These are phyloP conservation scores for Saguinus oedipus DNA, from an alignment of 2,797 vertebrate species.

Conservation along the genomic window DNA sequence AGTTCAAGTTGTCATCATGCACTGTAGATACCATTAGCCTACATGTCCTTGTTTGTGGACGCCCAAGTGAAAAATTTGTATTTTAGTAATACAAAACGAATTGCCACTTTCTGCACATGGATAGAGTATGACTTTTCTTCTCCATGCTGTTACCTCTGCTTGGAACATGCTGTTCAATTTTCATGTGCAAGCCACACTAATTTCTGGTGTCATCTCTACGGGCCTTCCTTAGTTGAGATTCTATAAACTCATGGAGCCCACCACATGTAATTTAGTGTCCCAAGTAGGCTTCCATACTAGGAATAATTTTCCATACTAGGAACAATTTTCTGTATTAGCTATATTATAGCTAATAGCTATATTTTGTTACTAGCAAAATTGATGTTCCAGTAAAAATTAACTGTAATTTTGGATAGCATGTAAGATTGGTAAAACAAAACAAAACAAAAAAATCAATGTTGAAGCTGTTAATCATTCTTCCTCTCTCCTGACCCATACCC, in stretches of 20 bases:
- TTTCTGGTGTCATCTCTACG: neutral
- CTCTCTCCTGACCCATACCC: neutral
- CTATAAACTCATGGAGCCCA: neutral
- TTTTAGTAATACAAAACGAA: neutral
- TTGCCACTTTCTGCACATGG: neutral
- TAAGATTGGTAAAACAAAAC: neutral
- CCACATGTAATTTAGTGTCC: neutral
- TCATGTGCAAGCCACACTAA: neutral
- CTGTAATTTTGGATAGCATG: neutral
- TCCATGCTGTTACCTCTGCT: neutral
- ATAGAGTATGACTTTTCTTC: neutral
- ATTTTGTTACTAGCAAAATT: neutral
- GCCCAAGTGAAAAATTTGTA: neutral
- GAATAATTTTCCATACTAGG: neutral
- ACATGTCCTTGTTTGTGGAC: neutral
- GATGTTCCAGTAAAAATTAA: conserved; percentile 32
- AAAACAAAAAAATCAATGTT: neutral
- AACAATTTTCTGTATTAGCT: neutral
- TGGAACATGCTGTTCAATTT: neutral
- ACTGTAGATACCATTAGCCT: neutral
- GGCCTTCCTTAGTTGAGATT: neutral
- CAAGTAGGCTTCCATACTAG: neutral
- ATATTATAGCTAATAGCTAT: neutral
- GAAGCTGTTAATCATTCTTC: neutral
- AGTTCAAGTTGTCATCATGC: neutral